Base-by-base conservation (phyloP, 1,140 invertebrate genomes). In the Platyscapa corneri region DNA sequence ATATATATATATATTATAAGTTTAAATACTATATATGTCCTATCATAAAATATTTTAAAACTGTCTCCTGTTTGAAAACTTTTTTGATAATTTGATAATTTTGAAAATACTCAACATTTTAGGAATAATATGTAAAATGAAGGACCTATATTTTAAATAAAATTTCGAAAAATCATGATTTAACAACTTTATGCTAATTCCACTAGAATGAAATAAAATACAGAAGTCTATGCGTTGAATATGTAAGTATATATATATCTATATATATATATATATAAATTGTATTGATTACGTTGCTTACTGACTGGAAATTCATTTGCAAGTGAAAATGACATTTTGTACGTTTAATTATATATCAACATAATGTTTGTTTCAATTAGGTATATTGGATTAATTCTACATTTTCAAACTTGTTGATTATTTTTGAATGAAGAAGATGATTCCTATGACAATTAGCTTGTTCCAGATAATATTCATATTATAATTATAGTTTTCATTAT, bases 401-500 rank as follows among this genome's bases (percentile, higher is more conserved):
- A 80, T 74, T 79, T 53, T 76, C 46, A 32, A 39, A 67, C 37
- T 60, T 39, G 65, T 46, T 60, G 37, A 84, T 60, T 64, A 0
- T 6, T 14, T 39, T 65, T 64, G 37, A 60, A 65, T 39, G 18
- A 94, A 14, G 96, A 90, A 3, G 94, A 94, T 7, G n/a, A 32
- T 49, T 70, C 14, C 37, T 6, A 46, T 81, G 12, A 34, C 23
- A 65, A n/a, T 70, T 49, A 81, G n/a, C 46, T 67, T 81, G 14
- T 7, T 27, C 3, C 0, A 12, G 32, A 67, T 12, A 3, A 32
- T 16, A 67, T 67, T 67, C 27, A 27, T 1, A 60, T 60, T 60
- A 53, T 60, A 60, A 27, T 3, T 60, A 14, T 60, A 27, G 23
- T n/a, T n/a, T n/a, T n/a, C n/a, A n/a, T n/a, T n/a, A n/a, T n/a